Base-by-base conservation (phyloP, 2,888 invertebrate species). In the Drosophila monieri region DNA sequence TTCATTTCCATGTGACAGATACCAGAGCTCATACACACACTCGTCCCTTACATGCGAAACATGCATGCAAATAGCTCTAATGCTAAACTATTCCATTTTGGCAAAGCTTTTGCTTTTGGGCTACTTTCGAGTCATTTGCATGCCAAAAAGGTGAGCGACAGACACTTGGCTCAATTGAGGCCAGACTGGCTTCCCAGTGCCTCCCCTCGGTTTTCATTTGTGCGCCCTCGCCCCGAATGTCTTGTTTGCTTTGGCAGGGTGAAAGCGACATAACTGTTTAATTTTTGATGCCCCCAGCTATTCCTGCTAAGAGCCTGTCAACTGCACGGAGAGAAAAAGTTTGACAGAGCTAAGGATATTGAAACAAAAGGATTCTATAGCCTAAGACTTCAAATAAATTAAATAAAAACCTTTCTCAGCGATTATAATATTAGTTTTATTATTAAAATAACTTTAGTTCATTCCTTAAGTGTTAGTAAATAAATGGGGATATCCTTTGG, bases 211-310 rank as follows among this genome's bases (percentile, higher is more conserved):
- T 27, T 54, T 23, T 23, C 21, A 23, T 23, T 23, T 23, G 43
- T n/a, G 18, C 25, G 43, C 44, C 12, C 56, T 39, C 46, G 35
- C 32, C 51, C 39, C 43, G 48, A 61, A 64, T 69, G 64, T 62
- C 72, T 74, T 85, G 85, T 85, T 87, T 85, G 62, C 47, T 62
- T 67, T 62, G 59, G 52, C 53, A 30, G 73, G 49, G 64, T 66
- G 65, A 65, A 71, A 74, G 64, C 64, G 60, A 59, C 64, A 68
- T 48, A 68, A 68, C 69, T 85, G 68, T 60, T 85, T 74, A 78
- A 81, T 76, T 85, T 87, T 78, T 78, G 65, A 75, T 73, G 58
- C 61, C 60, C 12, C 57, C 57, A 43, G 80, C 46, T 41, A 61
- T 25, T 78, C 25, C 39, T 32, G 6, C 30, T 4, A 62, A 61